Base-by-base conservation (phyloP, 2,888 invertebrate species). In the Furcula furcula region DNA sequence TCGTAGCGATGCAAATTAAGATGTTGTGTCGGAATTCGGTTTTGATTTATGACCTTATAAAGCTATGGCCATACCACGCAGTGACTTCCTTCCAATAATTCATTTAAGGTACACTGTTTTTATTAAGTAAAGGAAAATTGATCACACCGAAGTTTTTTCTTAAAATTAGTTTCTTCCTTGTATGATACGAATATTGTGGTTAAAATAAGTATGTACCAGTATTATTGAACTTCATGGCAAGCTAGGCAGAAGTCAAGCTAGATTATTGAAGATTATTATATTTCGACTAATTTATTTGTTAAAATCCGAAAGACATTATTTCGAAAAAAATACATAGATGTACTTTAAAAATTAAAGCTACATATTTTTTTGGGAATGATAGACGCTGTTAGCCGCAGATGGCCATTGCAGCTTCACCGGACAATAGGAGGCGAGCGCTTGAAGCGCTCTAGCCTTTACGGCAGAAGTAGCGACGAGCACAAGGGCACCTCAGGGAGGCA, bases 1-100 rank as follows among this genome's bases (percentile, higher is more conserved):
- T 69, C 55, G 52, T 53, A 72, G 78, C 76, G 68, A 83, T 82
- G 85, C 82, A 84, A 85, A 85, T 85, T 79, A 82, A 85, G 77
- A 80, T 74, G 69, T 83, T 78, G 62, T 53, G 65, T 68, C 57
- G 66, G 73, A 76, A 78, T 76, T 65, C 64, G 62, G 55, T 65
- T 66, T 74, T 81, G 81, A 83, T 84, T 79, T 80, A 85, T 74
- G 66, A 66, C 46, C 62, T 68, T 72, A 72, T 74, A 68, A 74
- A 72, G 61, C 63, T 48, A 48, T 55, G 59, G 56, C n/a, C n/a
- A n/a, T 60, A 59, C 46, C 47, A 48, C 35, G 45, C 47, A 46
- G 47, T 46, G 51, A 57, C 50, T 64, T 65, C 56, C 55, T 59
- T 48, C 34, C 36, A 51, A 56, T 59, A 55, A 61, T 57, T 61